Evolutionary conservation across 2,888 invertebrate species (phyloP), one percentile per base, ranked within the genome.

Genomic region (Loripinus fragilis): DNA sequence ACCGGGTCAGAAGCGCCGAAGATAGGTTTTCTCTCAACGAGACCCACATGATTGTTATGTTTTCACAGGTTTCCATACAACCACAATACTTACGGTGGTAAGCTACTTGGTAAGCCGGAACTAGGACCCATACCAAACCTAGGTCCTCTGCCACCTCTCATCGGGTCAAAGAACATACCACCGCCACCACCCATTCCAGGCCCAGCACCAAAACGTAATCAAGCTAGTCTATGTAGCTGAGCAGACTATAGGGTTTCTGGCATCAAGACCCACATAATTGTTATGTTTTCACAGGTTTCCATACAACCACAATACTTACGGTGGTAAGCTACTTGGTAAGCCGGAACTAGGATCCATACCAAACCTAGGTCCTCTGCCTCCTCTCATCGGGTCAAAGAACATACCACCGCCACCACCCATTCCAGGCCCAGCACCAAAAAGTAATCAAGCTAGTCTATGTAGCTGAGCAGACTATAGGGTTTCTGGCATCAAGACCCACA

Each of bases 141-240:
- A 7, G 87, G 88, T 7, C 85, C 86, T 20, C 81, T 82, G 30
- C 66, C 86, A 68, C 78, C 86, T 75, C 85, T 94, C 92, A 86
- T 76, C 0, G 97, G 97, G 89, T 96, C 95, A 93, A 96, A 96
- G 23, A 97, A 90, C 97, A 97, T 97, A 28, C 97, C 97, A 48
- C 96, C 95, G 17, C 95, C 95, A 28, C 76, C 78, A n/a, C n/a
- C n/a, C n/a, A n/a, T n/a, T 5, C 55, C 28, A 2, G 55, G 55
- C 23, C 55, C 55, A 70, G 80, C 80, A 35, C 81, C 87, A 79
- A 97, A 95, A n/a, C n/a, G n/a, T n/a, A n/a, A n/a, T n/a, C n/a
- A n/a, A n/a, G n/a, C n/a, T n/a, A n/a, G n/a, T n/a, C n/a, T n/a
- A n/a, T n/a, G n/a, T n/a, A n/a, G n/a, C n/a, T n/a, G n/a, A n/a